Conservation (phyloP, 35 echinoderm and acorn worm genomes). For the Heliocidaris tuberculata region DNA sequence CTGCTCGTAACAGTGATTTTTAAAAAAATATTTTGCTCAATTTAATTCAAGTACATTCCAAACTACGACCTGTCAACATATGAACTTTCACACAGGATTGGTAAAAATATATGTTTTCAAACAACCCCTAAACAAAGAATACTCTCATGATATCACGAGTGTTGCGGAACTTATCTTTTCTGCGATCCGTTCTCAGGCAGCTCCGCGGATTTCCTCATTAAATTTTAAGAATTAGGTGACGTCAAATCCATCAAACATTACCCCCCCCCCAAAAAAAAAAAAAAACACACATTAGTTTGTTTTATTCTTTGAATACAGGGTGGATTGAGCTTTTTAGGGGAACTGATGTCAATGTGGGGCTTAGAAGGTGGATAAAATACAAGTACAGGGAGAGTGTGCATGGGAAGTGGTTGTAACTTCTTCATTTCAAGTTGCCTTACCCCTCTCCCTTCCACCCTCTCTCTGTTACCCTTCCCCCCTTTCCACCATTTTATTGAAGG, state of each 20-base stretch:
- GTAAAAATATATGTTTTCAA: not conserved
- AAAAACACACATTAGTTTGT: not conserved
- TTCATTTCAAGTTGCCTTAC: no score
- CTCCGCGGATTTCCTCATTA: not conserved
- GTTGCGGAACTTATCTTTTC: not conserved
- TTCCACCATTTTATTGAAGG: no score
- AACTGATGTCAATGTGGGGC: not conserved
- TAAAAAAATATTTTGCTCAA: not conserved
- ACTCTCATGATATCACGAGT: not conserved
- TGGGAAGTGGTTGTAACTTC: no score
- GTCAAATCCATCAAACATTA: not conserved
- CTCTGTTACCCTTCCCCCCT: no score
- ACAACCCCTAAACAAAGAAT: not conserved
- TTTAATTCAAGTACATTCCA: not conserved
- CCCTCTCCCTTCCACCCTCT: no score
- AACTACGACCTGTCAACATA: not conserved
- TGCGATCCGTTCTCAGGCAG: not conserved
- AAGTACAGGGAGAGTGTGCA: no score
- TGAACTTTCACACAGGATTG: not conserved
- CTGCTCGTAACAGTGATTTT: no score
- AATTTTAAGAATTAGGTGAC: not conserved
- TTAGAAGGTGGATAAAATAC: no score
- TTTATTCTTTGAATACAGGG: not conserved
- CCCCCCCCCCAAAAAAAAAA: no score
- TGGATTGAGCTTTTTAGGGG: not conserved